A percentile compares a stretch with the other conserved stretches of the same genome.
phyloP scores from a whole-genome alignment of 2,113 vertebrate genomes.

The Perca fluviatilis region DNA sequence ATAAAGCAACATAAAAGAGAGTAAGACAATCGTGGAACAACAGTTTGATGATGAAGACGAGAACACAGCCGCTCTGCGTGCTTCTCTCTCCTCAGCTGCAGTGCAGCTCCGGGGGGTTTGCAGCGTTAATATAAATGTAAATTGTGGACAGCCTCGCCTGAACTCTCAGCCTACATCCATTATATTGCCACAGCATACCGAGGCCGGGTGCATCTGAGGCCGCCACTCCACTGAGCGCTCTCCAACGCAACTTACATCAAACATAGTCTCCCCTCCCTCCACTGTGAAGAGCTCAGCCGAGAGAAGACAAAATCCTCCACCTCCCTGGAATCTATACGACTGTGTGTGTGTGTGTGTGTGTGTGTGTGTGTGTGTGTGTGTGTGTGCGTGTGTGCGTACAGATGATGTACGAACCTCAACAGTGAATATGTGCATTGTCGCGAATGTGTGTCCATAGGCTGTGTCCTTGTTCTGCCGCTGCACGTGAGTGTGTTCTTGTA shows the following conservation, averaged over 20 bases:
- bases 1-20: constrained; percentile 10
- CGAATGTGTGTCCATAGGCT: constrained; percentile 37
- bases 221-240: constrained; percentile 59
- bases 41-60: constrained; percentile 43
- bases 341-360: constrained; percentile 1
- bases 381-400: background rate
- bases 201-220: constrained; percentile 70
- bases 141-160: constrained; percentile 61
- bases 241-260: constrained; percentile 63
- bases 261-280: constrained; percentile 32
- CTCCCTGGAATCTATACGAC: constrained; percentile 55
- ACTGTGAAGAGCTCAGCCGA: constrained; percentile 17
- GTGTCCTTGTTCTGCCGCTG: constrained; percentile 48
- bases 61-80: constrained; percentile 22
- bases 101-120: constrained; percentile 38
- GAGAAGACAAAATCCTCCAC: constrained; percentile 23
- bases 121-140: constrained; percentile 73
- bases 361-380: background rate
- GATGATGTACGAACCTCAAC: background rate
- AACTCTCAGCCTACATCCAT: constrained; percentile 60
- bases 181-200: constrained; percentile 39
- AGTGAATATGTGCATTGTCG: background rate
- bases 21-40: constrained; percentile 7
- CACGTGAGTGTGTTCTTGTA: background rate
- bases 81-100: constrained; percentile 51